Evolutionary conservation across 2,113 vertebrate species (phyloP).

Genomic region (Phyllopteryx taeniolatus): DNA sequence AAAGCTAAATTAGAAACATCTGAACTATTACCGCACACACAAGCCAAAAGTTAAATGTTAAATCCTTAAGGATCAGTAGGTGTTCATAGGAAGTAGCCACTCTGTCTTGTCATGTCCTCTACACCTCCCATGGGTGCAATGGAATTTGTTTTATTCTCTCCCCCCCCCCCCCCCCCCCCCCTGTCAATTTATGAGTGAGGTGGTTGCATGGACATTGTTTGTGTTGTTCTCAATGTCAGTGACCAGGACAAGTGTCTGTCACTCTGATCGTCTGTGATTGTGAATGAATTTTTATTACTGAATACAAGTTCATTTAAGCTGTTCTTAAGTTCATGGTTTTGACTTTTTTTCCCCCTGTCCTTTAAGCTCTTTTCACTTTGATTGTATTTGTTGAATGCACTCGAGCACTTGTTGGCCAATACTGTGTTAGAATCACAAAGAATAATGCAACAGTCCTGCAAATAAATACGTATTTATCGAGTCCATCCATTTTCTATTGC

Average conservation of each 20-base stretch:
- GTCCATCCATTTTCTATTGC: neutral
- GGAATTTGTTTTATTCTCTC: conserved; percentile 29
- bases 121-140: conserved; percentile 53
- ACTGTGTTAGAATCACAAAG: neutral
- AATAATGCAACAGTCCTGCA: neutral
- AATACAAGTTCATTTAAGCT: neutral
- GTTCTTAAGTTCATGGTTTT: neutral
- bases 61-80: conserved; percentile 35
- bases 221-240: conserved; percentile 47
- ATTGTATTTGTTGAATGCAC: neutral
- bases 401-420: neutral
- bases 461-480: neutral
- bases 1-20: neutral
- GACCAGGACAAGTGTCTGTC: conserved; percentile 26
- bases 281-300: conserved; percentile 41
- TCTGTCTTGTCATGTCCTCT: conserved; percentile 45
- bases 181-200: conserved; percentile 53
- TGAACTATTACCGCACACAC: neutral
- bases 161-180: neutral
- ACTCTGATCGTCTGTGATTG: conserved; percentile 49
- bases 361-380: neutral
- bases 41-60: conserved; percentile 1
- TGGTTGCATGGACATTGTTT: conserved; percentile 58
- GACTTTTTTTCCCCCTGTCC: neutral
- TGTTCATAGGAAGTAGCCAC: conserved; percentile 39